Conservation (phyloP, 2,797 vertebrate genomes). For the Epinephelus malabaricus region DNA sequence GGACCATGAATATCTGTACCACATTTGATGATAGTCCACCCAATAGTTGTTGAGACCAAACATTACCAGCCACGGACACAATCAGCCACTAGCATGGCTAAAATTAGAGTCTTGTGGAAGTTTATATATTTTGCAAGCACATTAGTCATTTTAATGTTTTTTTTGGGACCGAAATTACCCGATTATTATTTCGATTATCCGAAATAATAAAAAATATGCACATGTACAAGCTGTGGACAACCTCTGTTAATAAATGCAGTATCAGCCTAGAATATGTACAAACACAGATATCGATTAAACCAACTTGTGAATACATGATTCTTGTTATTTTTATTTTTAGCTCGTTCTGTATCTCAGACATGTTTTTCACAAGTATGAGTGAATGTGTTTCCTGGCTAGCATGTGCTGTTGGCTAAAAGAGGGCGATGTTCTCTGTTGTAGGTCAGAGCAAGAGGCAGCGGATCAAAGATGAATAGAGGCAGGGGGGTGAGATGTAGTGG, state of each 20-base stretch:
- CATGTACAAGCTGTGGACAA: neutral
- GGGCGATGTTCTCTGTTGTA: slow-evolving; percentile 39
- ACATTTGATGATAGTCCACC: neutral
- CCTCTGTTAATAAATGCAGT: neutral
- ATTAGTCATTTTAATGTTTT: neutral
- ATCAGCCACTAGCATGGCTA: too few relatives aligned
- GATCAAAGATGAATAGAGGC: slow-evolving; percentile 65
- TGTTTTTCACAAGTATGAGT: neutral
- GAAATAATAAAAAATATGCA: neutral
- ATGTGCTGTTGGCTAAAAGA: slow-evolving; percentile 41
- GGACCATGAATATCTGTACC: too few relatives aligned
- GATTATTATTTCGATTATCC: neutral
- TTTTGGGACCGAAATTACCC: too few relatives aligned
- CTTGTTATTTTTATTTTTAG: neutral
- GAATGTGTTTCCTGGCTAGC: slow-evolving; percentile 19
- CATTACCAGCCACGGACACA: too few relatives aligned
- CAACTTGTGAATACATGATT: neutral
- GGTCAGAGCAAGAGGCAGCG: slow-evolving; percentile 62
- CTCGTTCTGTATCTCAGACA: neutral
- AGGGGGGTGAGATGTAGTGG: slow-evolving; percentile 47
- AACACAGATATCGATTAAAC: neutral
- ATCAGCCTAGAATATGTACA: neutral
- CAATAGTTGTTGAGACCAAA: neutral
- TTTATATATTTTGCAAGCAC: neutral
- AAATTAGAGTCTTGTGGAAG: neutral